Conservation (phyloP, 2,888 invertebrate species). For the Diarsia mendica region DNA sequence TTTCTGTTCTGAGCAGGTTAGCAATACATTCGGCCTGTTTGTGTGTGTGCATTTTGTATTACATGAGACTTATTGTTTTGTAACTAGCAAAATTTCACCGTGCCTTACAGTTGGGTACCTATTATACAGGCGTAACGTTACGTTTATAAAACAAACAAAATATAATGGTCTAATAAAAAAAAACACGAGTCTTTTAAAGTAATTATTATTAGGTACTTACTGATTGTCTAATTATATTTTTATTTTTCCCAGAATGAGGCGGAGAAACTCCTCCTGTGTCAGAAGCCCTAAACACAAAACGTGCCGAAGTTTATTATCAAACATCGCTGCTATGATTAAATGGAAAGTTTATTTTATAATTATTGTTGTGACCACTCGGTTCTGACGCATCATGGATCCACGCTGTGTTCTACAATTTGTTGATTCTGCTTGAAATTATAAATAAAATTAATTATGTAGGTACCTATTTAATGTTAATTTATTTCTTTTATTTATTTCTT, state of each 20-base stretch:
- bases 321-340: conserved; percentile 44
- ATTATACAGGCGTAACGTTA: not conserved
- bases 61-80: not conserved
- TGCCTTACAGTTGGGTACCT: too few species aligned
- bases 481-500: too few species aligned
- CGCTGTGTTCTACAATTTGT: conserved; percentile 28
- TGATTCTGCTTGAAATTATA: conserved; percentile 26
- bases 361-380: conserved; percentile 49
- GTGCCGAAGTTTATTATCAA: conserved; percentile 31
- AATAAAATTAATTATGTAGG: too few species aligned
- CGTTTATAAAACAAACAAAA: not conserved
- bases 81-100: not conserved
- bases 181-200: not conserved
- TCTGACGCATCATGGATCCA: conserved; percentile 34
- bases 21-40: not conserved
- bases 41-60: too few species aligned
- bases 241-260: conserved; percentile 83
- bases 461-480: too few species aligned
- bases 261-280: conserved; percentile 85
- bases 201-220: too few species aligned
- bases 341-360: conserved; percentile 48
- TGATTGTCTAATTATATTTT: not conserved
- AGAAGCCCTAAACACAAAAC: conserved; percentile 77
- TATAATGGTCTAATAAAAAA: not conserved
- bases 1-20: not conserved